phyloP scores from a whole-genome alignment of 2,113 vertebrate species.

The Gymnogyps californianus region DNA sequence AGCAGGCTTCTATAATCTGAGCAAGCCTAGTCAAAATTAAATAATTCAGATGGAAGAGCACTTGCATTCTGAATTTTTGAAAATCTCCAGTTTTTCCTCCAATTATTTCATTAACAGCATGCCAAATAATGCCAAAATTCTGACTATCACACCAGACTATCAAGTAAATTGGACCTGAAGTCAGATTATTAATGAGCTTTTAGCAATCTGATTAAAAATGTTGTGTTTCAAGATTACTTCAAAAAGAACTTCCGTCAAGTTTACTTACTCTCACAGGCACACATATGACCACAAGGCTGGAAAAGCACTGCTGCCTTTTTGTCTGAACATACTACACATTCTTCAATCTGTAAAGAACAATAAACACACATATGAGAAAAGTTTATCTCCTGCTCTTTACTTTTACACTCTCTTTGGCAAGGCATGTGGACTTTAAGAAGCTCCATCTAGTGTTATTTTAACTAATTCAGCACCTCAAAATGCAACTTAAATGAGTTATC shows the following conservation, averaged over 20 bases:
- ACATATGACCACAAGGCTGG: constrained; percentile 99
- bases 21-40: not conserved
- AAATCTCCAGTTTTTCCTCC: not conserved
- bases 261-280: constrained; percentile 98
- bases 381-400: not conserved
- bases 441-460: not conserved
- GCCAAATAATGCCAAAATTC: not conserved
- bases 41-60: not conserved
- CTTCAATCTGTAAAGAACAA: constrained; percentile 85
- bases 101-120: not conserved
- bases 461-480: not conserved
- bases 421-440: not conserved
- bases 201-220: not conserved
- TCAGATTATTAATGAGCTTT: not conserved
- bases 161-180: not conserved
- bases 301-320: constrained; percentile 98
- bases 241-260: not conserved
- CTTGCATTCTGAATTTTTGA: not conserved
- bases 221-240: not conserved
- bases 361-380: not conserved
- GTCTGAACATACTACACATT: constrained; percentile 98
- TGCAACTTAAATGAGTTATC: not conserved
- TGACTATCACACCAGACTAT: not conserved
- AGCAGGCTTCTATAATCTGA: not conserved
- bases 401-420: not conserved